These are phyloP conservation scores for Sparidentex hasta DNA, from an alignment of 2,797 vertebrate species.

Conservation along the genomic window DNA sequence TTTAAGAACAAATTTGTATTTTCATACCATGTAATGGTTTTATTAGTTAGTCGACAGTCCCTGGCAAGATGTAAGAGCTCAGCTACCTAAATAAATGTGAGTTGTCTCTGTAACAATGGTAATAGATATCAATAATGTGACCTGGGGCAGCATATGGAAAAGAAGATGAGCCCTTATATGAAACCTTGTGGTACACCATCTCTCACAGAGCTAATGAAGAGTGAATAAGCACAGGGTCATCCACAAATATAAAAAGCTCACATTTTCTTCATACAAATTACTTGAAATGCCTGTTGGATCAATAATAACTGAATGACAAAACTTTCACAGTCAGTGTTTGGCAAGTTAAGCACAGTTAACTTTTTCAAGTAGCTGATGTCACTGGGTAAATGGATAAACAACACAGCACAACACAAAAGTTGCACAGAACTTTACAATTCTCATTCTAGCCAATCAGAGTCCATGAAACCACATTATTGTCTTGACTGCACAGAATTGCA, in stretches of 20 bases:
- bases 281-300: neutral
- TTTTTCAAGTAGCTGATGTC: neutral
- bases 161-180: slow-evolving; percentile 10
- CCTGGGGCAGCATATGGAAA: neutral
- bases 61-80: neutral
- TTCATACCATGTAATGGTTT: neutral
- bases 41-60: neutral
- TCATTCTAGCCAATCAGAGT: neutral
- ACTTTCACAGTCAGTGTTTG: too few species aligned
- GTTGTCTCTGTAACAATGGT: neutral
- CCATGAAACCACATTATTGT: neutral
- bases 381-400: neutral
- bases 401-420: neutral
- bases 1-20: neutral
- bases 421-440: neutral
- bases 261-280: too few species aligned
- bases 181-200: neutral
- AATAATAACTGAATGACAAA: neutral
- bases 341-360: neutral
- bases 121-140: neutral
- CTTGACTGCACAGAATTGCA: neutral
- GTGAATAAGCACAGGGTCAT: neutral
- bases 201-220: neutral
- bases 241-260: neutral
- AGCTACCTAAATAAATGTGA: neutral